These are phyloP conservation scores for Penaeus chinensis DNA, from an alignment of 1,140 invertebrate genomes.

Conservation along the genomic window DNA sequence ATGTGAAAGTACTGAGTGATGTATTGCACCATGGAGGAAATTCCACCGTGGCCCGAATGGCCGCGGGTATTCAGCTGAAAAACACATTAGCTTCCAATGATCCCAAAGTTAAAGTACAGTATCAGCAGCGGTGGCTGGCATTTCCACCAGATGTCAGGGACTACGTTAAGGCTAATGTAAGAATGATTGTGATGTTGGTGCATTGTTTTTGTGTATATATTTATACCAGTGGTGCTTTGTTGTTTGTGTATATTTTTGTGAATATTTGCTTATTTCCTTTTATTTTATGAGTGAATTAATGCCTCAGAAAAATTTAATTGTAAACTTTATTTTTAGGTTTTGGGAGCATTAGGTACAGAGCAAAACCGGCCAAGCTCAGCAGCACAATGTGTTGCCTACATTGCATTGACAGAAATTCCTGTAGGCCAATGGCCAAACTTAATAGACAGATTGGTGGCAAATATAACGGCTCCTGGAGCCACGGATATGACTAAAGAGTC, in stretches of 20 bases:
- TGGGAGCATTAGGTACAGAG: constrained; percentile 95
- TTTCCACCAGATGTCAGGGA: constrained; percentile 86
- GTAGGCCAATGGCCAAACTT: constrained; percentile 81
- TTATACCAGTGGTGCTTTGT: not conserved
- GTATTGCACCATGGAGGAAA: constrained; percentile 90
- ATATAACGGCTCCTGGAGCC: constrained; percentile 77
- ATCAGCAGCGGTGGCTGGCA: constrained; percentile 91
- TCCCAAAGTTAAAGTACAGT: constrained; percentile 79
- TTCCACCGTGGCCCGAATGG: constrained; percentile 93
- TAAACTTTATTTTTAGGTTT: constrained; percentile 76
- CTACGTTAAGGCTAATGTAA: constrained; percentile 97
- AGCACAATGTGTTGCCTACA: constrained; percentile 98
- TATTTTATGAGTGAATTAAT: too few species aligned
- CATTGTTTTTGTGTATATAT: not conserved
- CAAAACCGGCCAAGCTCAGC: constrained; percentile 93
- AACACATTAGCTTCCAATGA: constrained; percentile 99
- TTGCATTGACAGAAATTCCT: constrained; percentile 95
- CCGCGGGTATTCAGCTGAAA: constrained; percentile 97
- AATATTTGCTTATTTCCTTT: not conserved
- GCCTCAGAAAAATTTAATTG: not conserved
- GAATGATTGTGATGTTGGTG: constrained; percentile 65
- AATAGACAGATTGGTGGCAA: constrained; percentile 86
- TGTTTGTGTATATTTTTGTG: not conserved
- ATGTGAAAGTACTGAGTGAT: constrained; percentile 93
- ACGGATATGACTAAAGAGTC: constrained; percentile 96